phyloP scores from a whole-genome alignment of 2,113 vertebrate genomes.

The Sander vitreus region DNA sequence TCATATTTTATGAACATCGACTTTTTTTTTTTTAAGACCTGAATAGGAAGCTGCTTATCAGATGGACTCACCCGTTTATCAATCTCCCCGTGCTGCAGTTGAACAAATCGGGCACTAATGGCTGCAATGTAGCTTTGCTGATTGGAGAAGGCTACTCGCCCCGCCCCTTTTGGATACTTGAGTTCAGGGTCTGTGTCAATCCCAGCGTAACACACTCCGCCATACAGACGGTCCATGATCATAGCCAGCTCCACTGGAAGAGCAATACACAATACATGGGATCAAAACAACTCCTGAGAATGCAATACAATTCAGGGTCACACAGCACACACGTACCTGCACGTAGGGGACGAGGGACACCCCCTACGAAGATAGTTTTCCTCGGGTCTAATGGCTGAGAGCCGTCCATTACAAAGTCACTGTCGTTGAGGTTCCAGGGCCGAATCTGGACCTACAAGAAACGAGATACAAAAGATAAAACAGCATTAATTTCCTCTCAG shows the following conservation, averaged over 20 bases:
- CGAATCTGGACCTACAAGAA: conserved; percentile 94
- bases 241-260: conserved; percentile 96
- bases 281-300: not conserved
- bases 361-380: conserved; percentile 99
- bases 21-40: conserved; percentile 9
- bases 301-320: not conserved
- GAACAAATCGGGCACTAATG: conserved; percentile 99
- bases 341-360: conserved; percentile 96
- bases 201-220: conserved; percentile 98
- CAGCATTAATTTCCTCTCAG: not conserved
- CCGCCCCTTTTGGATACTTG: conserved; percentile 99
- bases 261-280: not conserved
- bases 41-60: not conserved
- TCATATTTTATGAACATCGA: conserved; percentile 33
- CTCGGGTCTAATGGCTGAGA: conserved; percentile 98
- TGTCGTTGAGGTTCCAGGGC: conserved; percentile 99
- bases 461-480: not conserved
- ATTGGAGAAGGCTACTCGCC: conserved; percentile 98
- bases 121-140: conserved; percentile 99
- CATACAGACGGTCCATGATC: conserved; percentile 99
- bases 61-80: conserved; percentile 96
- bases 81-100: conserved; percentile 99
- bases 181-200: conserved; percentile 99
- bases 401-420: conserved; percentile 99
- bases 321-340: conserved; percentile 86